These are phyloP conservation scores for Gisinianus flammeolus DNA, from an alignment of 2,888 invertebrate genomes.

Conservation along the genomic window DNA sequence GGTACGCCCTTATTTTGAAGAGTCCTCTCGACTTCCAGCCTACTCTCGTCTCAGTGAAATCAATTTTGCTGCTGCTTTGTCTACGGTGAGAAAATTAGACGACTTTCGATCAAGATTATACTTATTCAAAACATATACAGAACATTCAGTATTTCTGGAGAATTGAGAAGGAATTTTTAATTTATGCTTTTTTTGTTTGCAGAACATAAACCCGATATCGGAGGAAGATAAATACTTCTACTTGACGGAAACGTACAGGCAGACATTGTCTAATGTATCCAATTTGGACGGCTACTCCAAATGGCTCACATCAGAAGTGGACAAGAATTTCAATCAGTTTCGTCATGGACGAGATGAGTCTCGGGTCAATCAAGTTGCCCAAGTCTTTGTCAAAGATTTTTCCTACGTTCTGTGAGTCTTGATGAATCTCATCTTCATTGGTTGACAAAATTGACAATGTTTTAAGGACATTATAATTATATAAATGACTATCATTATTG, in stretches of 20 bases:
- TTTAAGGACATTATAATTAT: too few relatives aligned
- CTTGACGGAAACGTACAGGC: conserved; percentile 13
- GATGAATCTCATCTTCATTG: neutral
- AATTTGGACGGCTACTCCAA: conserved; percentile 11
- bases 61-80: conserved; percentile 15
- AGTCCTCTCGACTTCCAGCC: neutral
- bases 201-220: conserved; percentile 18
- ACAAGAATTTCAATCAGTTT: neutral
- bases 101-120: neutral
- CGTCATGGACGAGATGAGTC: neutral
- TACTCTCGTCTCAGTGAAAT: conserved; percentile 4
- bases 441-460: too few relatives aligned
- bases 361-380: neutral
- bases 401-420: conserved; percentile 17
- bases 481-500: too few relatives aligned
- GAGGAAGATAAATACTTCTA: conserved; percentile 26
- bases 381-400: conserved; percentile 18
- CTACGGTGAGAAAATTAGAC: conserved; percentile 6
- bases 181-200: neutral
- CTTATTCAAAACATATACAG: neutral
- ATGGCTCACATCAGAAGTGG: conserved; percentile 10
- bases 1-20: conserved; percentile 22
- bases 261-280: neutral
- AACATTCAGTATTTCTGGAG: too few relatives aligned
- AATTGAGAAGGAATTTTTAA: too few relatives aligned